These are phyloP conservation scores for Drosophila parthenogenetica DNA, from an alignment of 2,888 invertebrate species.

Conservation along the genomic window DNA sequence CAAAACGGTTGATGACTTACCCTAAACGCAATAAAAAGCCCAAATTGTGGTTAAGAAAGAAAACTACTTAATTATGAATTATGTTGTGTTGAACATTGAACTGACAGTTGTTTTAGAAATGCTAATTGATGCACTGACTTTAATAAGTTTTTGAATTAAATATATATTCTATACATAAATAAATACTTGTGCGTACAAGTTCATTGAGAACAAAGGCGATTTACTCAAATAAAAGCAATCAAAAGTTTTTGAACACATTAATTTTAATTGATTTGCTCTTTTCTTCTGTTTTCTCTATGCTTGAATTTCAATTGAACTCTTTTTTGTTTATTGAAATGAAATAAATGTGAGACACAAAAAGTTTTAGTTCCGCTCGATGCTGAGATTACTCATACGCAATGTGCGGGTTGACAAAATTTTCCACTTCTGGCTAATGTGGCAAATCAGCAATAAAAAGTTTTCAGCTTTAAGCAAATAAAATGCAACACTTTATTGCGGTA, in stretches of 20 bases:
- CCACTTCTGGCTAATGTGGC: constrained; percentile 23
- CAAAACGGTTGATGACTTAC: constrained; percentile 32
- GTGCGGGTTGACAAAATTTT: constrained; percentile 2
- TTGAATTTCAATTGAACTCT: constrained; percentile 31
- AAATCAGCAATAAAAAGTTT: constrained; percentile 41
- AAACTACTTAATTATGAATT: constrained; percentile 8
- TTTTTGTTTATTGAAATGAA: not conserved
- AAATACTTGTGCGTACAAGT: not conserved
- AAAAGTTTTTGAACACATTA: constrained; percentile 64
- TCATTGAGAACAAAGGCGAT: constrained; percentile 44
- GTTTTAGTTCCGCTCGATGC: constrained; percentile 35
- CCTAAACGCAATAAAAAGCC: constrained; percentile 41
- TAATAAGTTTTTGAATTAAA: constrained; percentile 27
- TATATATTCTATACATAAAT: constrained; percentile 36
- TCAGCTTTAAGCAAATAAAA: constrained; percentile 32
- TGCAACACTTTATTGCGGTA: constrained; percentile 26
- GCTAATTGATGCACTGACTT: constrained; percentile 36
- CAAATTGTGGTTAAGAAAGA: constrained; percentile 19
- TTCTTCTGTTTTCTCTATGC: constrained; percentile 20
- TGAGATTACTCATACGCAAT: constrained; percentile 37
- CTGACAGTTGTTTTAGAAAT: constrained; percentile 28
- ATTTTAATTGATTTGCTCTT: constrained; percentile 68
- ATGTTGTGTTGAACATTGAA: constrained; percentile 4
- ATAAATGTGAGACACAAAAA: constrained; percentile 5
- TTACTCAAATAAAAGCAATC: constrained; percentile 36